Base-by-base conservation (phyloP, 2,797 vertebrate species). In the Antennarius maculatus region DNA sequence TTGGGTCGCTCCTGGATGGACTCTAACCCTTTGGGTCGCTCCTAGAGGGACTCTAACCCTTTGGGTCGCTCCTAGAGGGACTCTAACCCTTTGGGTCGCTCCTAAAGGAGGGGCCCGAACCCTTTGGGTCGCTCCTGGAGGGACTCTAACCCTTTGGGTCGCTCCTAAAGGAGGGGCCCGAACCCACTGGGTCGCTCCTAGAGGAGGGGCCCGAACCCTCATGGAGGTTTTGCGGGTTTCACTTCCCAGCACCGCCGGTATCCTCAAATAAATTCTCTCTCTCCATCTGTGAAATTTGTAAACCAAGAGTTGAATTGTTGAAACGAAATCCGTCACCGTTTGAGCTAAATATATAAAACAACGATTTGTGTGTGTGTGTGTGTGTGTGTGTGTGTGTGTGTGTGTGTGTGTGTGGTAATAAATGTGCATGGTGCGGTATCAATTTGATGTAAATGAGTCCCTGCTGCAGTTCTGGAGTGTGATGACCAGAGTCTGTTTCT, bases 401-500 rank as follows among this genome's bases (percentile, higher is more conserved):
- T 39, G 37, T 65, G 28, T 34, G 37, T 42, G 58, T 54, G 47
- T 48, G 7, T 16, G 58, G 51, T 60, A 47, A 45, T 58, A 51
- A 61, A 67, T 47, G 67, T 52, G 43, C 3, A n/a, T 68, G 66
- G 18, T 54, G 69, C 54, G 59, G 60, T 39, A 56, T 67, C 56
- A 69, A 69, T 78, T 60, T 52, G 50, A 79, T 58, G 51, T 55
- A 68, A 81, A 75, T 76, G 67, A 37, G 61, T 74, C 62, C 61
- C 57, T 56, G 74, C 64, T 76, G 66, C 74, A 75, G 61, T 54
- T 62, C 61, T 61, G 13, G 71, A 69, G 61, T 54, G 61, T 79
- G 76, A 80, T 66, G 56, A 17, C 63, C 61, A 43, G 62, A 79
- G 74, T 76, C 64, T 69, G 74, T 69, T 75, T 55, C 73, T 69